phyloP scores from a whole-genome alignment of 2,888 invertebrate genomes.

The Thysanoteuthis rhombus region DNA sequence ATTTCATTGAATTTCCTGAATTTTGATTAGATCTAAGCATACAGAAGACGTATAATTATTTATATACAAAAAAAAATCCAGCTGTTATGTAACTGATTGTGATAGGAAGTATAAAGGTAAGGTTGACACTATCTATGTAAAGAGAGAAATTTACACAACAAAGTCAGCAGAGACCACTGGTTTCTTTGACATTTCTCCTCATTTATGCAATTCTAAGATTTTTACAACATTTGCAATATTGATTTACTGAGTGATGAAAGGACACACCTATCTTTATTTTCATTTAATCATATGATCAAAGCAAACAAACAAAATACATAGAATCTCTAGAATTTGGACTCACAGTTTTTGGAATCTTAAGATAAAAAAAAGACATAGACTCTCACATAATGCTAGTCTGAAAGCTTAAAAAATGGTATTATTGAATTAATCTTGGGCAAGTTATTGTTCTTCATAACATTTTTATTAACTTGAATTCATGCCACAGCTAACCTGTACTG shows the following conservation, averaged over 20 bases:
- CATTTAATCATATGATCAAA: background rate
- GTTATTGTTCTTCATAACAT: no score
- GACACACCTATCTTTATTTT: background rate
- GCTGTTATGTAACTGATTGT: background rate
- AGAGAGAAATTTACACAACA: background rate
- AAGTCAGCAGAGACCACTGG: background rate
- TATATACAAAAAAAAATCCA: background rate
- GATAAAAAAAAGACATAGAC: no score
- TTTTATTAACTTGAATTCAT: no score
- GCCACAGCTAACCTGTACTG: no score
- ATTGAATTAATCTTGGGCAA: no score
- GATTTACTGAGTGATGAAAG: background rate
- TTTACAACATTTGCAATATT: background rate
- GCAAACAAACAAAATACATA: background rate
- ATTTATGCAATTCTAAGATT: background rate
- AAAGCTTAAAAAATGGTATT: no score
- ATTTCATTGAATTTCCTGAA: background rate
- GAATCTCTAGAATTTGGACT: background rate
- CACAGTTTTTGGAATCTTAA: background rate
- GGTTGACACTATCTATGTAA: background rate
- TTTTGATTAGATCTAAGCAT: background rate
- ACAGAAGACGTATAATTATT: background rate
- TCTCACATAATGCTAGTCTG: no score
- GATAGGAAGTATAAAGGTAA: background rate
- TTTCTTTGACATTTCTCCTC: background rate